phyloP scores from a whole-genome alignment of 2,113 vertebrate genomes.

The Neomonachus schauinslandi region DNA sequence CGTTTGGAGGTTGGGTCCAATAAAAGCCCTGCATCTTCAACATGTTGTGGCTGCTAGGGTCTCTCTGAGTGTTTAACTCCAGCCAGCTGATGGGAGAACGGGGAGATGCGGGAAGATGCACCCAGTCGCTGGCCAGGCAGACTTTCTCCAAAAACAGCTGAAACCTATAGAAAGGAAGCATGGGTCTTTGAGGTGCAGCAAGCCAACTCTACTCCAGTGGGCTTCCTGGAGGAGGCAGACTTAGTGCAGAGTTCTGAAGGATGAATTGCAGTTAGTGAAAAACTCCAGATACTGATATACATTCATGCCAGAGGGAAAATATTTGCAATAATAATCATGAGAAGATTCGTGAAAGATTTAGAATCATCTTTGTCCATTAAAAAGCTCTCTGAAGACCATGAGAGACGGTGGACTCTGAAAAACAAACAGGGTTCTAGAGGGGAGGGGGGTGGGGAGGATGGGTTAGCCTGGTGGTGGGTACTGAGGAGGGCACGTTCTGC shows the following conservation, averaged over 20 bases:
- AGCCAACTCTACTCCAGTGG: not conserved
- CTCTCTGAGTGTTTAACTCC: not conserved
- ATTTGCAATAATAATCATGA: not conserved
- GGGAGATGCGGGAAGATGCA: not conserved
- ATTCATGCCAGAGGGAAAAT: not conserved
- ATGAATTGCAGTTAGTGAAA: not conserved
- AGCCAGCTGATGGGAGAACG: not conserved
- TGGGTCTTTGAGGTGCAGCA: not conserved
- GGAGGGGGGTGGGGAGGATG: too few relatives aligned
- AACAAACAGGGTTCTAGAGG: too few relatives aligned
- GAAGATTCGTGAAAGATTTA: not conserved
- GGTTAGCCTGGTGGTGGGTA: too few relatives aligned
- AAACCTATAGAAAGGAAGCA: not conserved
- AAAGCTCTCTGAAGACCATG: constrained; percentile 49
- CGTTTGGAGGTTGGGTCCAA: not conserved
- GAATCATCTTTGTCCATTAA: constrained; percentile 21
- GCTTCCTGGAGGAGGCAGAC: not conserved
- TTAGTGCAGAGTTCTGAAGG: not conserved
- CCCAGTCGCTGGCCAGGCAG: not conserved
- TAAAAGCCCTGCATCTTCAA: not conserved
- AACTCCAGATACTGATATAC: not conserved
- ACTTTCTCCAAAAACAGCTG: not conserved
- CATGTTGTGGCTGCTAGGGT: not conserved
- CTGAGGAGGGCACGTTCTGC: too few relatives aligned
- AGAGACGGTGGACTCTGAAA: too few relatives aligned